Evolutionary conservation across 1,140 invertebrate species (phyloP), one percentile per base, ranked within the genome.

Genomic region (Aphelenchoides besseyi): DNA sequence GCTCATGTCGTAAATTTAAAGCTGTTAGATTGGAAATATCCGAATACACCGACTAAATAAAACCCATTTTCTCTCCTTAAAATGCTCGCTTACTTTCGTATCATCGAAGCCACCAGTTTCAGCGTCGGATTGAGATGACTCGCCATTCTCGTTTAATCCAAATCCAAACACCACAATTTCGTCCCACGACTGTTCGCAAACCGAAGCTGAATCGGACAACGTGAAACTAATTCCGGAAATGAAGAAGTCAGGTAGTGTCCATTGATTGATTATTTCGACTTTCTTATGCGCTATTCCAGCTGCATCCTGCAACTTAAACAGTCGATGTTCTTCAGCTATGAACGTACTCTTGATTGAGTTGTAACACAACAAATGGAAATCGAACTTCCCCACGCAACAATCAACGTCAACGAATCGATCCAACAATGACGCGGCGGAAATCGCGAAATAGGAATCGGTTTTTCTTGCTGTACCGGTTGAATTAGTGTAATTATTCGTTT

Each of bases 361-460:
- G 59, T 18, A 18, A 70, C 41, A 23, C 8, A 12, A 2, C 75
- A 55, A 5, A 79, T 41, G 3, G 69, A 71, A 36, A 82, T 61
- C 9, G 77, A 77, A 53, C 75, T 77, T 16, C 77, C 81, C 81
- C 81, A 82, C n/a, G 77, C 82, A 63, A 82, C 75, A 1, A 72
- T 75, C 23, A 82, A 53, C 9, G 68, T 81, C 9, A 61, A 26
- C 1, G 70, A 64, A 37, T 82, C 68, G 29, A 82, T 41, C 81
- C 80, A 82, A 37, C 28, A 57, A 48, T 81, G 79, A 16, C 64
- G 29, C 2, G 79, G 77, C 3, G 74, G 76, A 29, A 73, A 79
- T 2, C 71, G 61, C 16, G 77, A 79, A 29, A 35, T 54, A 12
- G 70, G 61, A 52, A 79, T 41, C 26, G 36, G 32, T 61, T 72